Base-by-base conservation (phyloP, 2,888 invertebrate species). In the Clistopyga incitator region DNA sequence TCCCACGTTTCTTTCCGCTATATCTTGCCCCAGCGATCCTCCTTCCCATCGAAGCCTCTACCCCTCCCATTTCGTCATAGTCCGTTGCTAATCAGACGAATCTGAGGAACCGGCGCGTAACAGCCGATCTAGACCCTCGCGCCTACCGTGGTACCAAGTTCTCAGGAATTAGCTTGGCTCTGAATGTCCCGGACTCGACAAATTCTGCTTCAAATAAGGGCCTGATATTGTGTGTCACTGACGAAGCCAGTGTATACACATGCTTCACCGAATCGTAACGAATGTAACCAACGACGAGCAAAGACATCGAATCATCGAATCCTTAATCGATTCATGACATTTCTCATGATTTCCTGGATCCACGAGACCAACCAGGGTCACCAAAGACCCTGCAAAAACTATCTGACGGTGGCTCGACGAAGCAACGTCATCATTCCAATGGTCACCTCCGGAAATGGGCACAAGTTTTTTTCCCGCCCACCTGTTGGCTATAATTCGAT, bases 41-140 rank as follows among this genome's bases (percentile, higher is more conserved):
- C 56, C 47, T 64, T 65, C 56, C 50, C 56, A 29, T 70, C 80
- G 68, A 71, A 71, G 34, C 56, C 80, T 47, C 77, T 80, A 64
- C 75, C 59, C 72, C 45, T 10, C 38, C 38, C 38, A 8, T 29
- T 71, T 56, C 86, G 81, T 76, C 81, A 81, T 84, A 74, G 77
- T 82, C 84, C 81, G 86, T 81, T 87, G 86, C 88, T 89, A 90
- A 90, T 91, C 90, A 84, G 87, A 86, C 80, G 86, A 88, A 89
- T 89, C 89, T 88, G 75, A 87, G 86, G 86, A 88, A 90, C 85
- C 87, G 80, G 68, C 80, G 77, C 83, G 87, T 87, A 84, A 87
- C 84, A 78, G 84, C 70, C 84, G 82, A 85, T 45, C 81, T 82
- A 84, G 67, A 84, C 85, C 85, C 34, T 67, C 45, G 52, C 42